A percentile compares a stretch with the other conserved stretches of the same genome.
Evolutionary conservation across 2,888 invertebrate genomes (phyloP).

Genomic region (Hirtodrosophila confusa): DNA sequence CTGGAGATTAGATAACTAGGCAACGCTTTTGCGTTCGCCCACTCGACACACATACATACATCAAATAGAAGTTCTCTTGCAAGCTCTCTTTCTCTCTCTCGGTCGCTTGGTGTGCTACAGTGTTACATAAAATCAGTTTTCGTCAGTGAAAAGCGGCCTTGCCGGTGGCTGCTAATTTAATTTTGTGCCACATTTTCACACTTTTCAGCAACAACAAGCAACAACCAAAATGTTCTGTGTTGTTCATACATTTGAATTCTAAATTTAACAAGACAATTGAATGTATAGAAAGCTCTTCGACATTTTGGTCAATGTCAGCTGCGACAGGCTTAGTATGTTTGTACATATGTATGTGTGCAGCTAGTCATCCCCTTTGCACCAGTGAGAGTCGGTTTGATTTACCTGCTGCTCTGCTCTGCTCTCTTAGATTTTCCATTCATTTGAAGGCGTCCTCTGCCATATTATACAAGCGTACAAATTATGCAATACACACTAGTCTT

Average conservation of each 20-base stretch:
- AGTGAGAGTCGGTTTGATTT: constrained; percentile 6
- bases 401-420: background rate
- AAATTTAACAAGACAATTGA: constrained; percentile 51
- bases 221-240: constrained; percentile 9
- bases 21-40: constrained; percentile 18
- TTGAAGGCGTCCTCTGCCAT: constrained; percentile 32
- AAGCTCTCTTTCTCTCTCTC: constrained; percentile 8
- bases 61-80: constrained; percentile 8
- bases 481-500: constrained; percentile 33
- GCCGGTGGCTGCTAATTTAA: constrained; percentile 52
- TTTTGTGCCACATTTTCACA: constrained; percentile 29
- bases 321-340: constrained; percentile 10
- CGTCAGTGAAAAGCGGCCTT: constrained; percentile 48
- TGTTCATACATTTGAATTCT: constrained; percentile 52
- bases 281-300: constrained; percentile 28
- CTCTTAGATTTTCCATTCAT: constrained; percentile 23
- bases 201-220: constrained; percentile 9
- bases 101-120: constrained; percentile 9
- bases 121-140: constrained; percentile 65
- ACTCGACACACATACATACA: background rate
- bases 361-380: constrained; percentile 32
- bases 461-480: constrained; percentile 51
- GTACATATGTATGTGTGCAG: constrained; percentile 5
- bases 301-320: constrained; percentile 45
- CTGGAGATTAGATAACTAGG: constrained; percentile 67